Base-by-base conservation (phyloP, 2,113 vertebrate species). In the Himantopus leucocephalus region DNA sequence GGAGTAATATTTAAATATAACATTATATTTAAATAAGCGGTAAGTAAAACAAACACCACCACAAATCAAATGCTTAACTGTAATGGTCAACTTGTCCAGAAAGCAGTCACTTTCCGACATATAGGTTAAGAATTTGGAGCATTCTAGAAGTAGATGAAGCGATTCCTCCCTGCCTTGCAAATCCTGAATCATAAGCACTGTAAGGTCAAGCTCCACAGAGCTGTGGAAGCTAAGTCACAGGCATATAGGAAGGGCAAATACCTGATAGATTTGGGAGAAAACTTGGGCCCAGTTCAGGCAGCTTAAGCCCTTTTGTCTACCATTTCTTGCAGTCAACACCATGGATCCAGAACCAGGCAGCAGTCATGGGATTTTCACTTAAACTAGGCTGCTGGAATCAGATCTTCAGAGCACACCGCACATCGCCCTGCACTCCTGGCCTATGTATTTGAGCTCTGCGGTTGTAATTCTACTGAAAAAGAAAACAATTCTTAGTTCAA, bases 381-480 rank as follows among this genome's bases (percentile, higher is more conserved):
- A 47, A 76, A 59, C 14, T 6, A 32, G 17, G 48, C 37, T 58
- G 48, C 27, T 45, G 34, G 70, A 70, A 52, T n/a, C 43, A 63
- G 23, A 50, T 22, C 9, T 55, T 68, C 74, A 83, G 20, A 58
- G 32, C 7, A 34, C 0, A 1, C 2, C 1, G 0, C 10, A 56
- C 14, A 43, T 30, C 35, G 50, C 23, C 18, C 53, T 50, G 41
- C 18, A 14, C 47, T 39, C 19, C 34, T 18, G 66, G 14, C 4
- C 2, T 4, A 17, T 62, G 48, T 37, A 45, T 8, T 70, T 62
- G 47, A 71, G 55, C 18, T 68, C 71, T 35, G 21, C 8, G 21
- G 18, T 18, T 62, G 21, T 27, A 73, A 35, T 21, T 62, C 34
- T 5, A 56, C 20, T 18, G 27, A 58, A n/a, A 52, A 64, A 74